These are phyloP conservation scores for Luehdorfia chinensis DNA, from an alignment of 1,140 invertebrate genomes.

Conservation along the genomic window DNA sequence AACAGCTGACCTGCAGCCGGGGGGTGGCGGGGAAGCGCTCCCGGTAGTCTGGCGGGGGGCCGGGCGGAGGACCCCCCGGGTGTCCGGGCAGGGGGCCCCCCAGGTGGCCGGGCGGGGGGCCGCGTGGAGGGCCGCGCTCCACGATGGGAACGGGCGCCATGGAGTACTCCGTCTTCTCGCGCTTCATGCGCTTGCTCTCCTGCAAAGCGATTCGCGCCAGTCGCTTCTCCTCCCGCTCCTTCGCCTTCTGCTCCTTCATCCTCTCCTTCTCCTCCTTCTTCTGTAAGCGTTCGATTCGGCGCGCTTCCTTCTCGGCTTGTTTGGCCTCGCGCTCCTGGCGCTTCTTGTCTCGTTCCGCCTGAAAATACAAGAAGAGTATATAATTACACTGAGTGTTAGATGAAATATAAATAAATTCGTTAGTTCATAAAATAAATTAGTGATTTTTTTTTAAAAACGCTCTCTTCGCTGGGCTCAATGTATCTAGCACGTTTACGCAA, in stretches of 20 bases:
- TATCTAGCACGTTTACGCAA: too few relatives aligned
- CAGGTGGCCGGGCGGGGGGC: not conserved
- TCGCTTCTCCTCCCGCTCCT: constrained; percentile 70
- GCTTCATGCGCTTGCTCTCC: constrained; percentile 63
- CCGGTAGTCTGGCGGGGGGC: constrained; percentile 12
- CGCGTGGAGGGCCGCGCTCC: too few relatives aligned
- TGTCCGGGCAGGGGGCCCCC: constrained; percentile 17
- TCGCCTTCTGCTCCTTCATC: constrained; percentile 74
- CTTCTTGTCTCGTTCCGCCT: constrained; percentile 68
- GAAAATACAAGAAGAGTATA: constrained; percentile 13
- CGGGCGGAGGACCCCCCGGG: constrained; percentile 15
- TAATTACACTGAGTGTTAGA: constrained; percentile 1
- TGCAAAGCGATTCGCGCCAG: constrained; percentile 58
- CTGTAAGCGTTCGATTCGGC: constrained; percentile 78
- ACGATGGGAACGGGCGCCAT: constrained; percentile 22
- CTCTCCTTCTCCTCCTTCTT: constrained; percentile 81
- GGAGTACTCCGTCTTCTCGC: constrained; percentile 42
- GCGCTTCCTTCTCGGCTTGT: constrained; percentile 79
- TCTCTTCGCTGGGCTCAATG: too few relatives aligned
- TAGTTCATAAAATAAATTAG: too few relatives aligned
- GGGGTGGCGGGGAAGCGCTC: constrained; percentile 41
- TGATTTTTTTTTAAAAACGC: too few relatives aligned
- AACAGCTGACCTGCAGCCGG: constrained; percentile 42
- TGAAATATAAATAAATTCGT: constrained; percentile 1
- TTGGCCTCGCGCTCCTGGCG: constrained; percentile 68